Evolutionary conservation across 2,797 vertebrate genomes (phyloP).

Genomic region (Loris lydekkerianus): DNA sequence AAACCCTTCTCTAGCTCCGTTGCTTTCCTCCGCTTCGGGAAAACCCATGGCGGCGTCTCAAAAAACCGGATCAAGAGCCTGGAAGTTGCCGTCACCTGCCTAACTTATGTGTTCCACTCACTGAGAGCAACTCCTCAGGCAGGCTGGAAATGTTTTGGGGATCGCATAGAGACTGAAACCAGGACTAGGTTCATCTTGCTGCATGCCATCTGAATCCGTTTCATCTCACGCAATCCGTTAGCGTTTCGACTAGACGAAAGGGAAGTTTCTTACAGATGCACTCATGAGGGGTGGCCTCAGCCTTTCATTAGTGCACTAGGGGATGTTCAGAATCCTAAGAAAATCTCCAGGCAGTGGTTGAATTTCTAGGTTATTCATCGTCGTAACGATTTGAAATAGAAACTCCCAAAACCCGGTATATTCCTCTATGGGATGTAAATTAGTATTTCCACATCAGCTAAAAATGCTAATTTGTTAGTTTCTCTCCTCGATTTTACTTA

Average conservation of each 20-base stretch:
- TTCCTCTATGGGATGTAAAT: background rate
- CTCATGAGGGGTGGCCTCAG: background rate
- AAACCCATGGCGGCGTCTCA: background rate
- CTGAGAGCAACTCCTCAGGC: background rate
- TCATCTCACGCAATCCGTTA: background rate
- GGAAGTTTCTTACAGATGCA: background rate
- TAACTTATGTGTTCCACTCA: background rate
- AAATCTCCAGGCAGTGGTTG: background rate
- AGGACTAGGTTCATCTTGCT: background rate
- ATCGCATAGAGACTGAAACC: background rate
- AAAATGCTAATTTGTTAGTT: background rate
- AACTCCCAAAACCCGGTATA: background rate
- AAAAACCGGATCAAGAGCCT: background rate
- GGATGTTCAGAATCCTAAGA: background rate
- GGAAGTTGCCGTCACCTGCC: background rate
- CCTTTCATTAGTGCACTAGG: background rate
- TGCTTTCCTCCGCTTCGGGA: background rate
- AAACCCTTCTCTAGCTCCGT: accelerated
- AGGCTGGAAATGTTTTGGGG: background rate
- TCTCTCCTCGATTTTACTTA: background rate
- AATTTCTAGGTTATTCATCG: background rate
- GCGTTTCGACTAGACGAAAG: background rate
- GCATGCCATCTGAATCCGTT: background rate
- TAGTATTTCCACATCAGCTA: background rate
- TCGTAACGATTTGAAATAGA: background rate